A percentile compares a stretch with the other conserved stretches of the same genome.
Conservation (phyloP, 2,113 vertebrate genomes). For the Poecile atricapillus region DNA sequence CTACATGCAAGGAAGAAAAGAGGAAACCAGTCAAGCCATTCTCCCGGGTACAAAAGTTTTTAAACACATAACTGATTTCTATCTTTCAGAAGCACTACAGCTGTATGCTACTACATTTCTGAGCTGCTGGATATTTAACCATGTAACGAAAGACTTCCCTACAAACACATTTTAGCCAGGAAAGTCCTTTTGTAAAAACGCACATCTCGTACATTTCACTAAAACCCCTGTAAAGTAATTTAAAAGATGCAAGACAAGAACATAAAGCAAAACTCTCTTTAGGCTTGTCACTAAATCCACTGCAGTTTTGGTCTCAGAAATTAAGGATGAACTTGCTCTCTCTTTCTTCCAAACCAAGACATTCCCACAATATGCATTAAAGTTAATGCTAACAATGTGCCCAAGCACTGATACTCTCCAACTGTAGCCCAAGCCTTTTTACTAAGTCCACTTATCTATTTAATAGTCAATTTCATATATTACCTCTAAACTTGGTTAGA, state of each 20-base stretch:
- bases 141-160: conserved; percentile 67
- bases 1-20: conserved; percentile 68
- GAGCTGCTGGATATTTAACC: conserved; percentile 66
- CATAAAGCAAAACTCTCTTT: conserved; percentile 37
- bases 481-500: conserved; percentile 75
- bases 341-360: conserved; percentile 25
- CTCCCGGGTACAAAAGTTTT: conserved; percentile 73
- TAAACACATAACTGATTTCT: conserved; percentile 63
- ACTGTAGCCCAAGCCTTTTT: conserved; percentile 62
- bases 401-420: conserved; percentile 64
- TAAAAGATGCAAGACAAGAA: conserved; percentile 56
- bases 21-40: conserved; percentile 74
- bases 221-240: conserved; percentile 25
- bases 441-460: conserved; percentile 63
- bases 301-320: conserved; percentile 19
- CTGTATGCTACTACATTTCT: conserved; percentile 65
- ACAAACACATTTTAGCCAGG: conserved; percentile 61
- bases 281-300: conserved; percentile 8
- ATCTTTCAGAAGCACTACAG: conserved; percentile 74
- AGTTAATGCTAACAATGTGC: conserved; percentile 61
- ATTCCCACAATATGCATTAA: conserved; percentile 43
- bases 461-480: conserved; percentile 69
- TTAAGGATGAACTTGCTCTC: conserved; percentile 17
- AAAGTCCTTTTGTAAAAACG: conserved; percentile 8
- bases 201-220: conserved; percentile 53